Percentiles rank a stretch among this genome's conserved stretches.
These are phyloP conservation scores for Popillia japonica DNA, from an alignment of 1,140 invertebrate species.

Conservation along the genomic window DNA sequence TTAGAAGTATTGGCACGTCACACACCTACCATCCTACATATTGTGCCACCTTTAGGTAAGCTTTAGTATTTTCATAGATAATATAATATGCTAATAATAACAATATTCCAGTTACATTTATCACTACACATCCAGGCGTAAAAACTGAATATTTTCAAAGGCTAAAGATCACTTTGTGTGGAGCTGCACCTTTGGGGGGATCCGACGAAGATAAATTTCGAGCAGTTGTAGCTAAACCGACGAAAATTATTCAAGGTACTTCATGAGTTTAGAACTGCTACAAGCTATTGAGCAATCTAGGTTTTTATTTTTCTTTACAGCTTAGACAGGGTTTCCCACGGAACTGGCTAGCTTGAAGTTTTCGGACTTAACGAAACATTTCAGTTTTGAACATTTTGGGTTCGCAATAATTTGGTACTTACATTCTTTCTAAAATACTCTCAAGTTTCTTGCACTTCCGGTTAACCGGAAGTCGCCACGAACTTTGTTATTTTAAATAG, in stretches of 20 bases:
- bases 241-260: constrained; percentile 59
- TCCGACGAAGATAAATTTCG: constrained; percentile 68
- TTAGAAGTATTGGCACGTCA: constrained; percentile 66
- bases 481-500: too few relatives aligned
- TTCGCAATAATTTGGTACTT: too few relatives aligned
- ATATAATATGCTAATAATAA: not conserved
- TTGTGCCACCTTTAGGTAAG: constrained; percentile 70
- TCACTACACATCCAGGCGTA: constrained; percentile 71
- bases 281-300: too few relatives aligned
- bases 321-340: too few relatives aligned
- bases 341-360: too few relatives aligned
- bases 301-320: too few relatives aligned
- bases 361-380: too few relatives aligned
- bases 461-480: too few relatives aligned
- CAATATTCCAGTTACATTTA: constrained; percentile 69
- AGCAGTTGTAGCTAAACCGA: constrained; percentile 57
- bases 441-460: too few relatives aligned
- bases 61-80: not conserved
- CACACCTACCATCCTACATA: constrained; percentile 65
- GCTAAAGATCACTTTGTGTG: constrained; percentile 65
- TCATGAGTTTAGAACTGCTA: too few relatives aligned
- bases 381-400: too few relatives aligned
- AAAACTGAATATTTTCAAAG: constrained; percentile 66
- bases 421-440: too few relatives aligned
- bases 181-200: constrained; percentile 76